Base-by-base conservation (phyloP, 2,797 vertebrate species). In the Propithecus deckenii region DNA sequence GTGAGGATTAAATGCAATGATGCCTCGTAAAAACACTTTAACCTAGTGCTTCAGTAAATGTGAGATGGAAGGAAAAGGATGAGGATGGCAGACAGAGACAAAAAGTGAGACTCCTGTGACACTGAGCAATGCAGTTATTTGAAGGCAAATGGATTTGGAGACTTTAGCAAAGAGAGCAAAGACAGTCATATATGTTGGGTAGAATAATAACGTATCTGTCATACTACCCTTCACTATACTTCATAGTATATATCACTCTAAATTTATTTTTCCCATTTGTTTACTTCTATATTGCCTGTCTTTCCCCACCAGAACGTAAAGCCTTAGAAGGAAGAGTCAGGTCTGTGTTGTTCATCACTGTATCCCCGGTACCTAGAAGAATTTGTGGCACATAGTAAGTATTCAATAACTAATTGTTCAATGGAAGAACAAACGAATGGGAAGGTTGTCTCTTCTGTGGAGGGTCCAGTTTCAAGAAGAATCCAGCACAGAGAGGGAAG, bases 361-460 rank as follows among this genome's bases (percentile, higher is more conserved):
- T 43, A 81, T 20, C 17, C 2, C 6, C 25, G 75, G 69, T 18
- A 30, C 4, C 2, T 32, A 25, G 43, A 63, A 75, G 35, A 43
- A 28, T 79, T 59, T 32, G 52, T n/a, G 35, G 28, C 18, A 63
- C 7, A 9, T 10, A 50, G 69, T n/a, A 78, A 35, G 25, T 28
- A n/a, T 81, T 65, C 22, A 72, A 35, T 28, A 92, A 89, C 32
- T 61, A 76, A 30, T 28, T 81, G 28, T 86, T 85, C 57, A 67
- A 7, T 28, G 28, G n/a, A 89, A 59, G 57, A 84, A 55, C n/a
- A 65, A 78, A 65, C 11, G n/a, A 87, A 74, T 48, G 32, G 65
- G 72, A 69, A 72, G n/a, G 17, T 13, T 43, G 28, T 79, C 23
- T 90, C 23, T 79, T 52, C 52, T 17, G 4, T 2, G 65, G n/a